Conservation (phyloP, 2,888 invertebrate genomes). For the Epinotia brunnichana region DNA sequence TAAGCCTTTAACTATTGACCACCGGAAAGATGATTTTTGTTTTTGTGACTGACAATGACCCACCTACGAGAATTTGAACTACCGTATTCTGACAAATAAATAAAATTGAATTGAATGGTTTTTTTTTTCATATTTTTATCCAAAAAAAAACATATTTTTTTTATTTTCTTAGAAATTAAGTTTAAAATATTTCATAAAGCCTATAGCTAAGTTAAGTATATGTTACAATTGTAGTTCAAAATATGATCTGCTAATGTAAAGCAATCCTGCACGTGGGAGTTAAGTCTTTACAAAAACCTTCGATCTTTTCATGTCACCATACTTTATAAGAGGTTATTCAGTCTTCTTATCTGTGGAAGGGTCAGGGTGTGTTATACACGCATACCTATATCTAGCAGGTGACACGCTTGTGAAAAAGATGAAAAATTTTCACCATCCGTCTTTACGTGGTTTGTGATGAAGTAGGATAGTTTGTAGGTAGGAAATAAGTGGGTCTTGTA, state of each 20-base stretch:
- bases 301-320: not conserved
- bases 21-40: too few species aligned
- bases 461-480: not conserved
- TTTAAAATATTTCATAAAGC: too few species aligned
- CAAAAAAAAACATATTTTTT: too few species aligned
- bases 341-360: conserved; percentile 26
- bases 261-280: not conserved
- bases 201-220: too few species aligned
- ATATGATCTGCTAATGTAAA: not conserved
- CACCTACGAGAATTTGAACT: too few species aligned
- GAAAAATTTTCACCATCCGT: conserved; percentile 38
- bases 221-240: not conserved
- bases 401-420: conserved; percentile 22
- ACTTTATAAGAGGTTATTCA: conserved; percentile 7
- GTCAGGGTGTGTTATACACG: conserved; percentile 28
- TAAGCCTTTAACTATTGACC: too few species aligned
- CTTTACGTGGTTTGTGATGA: conserved; percentile 10
- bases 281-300: not conserved
- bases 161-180: too few species aligned
- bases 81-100: too few species aligned
- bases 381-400: conserved; percentile 27
- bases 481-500: too few species aligned
- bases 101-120: too few species aligned
- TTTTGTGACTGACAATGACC: too few species aligned
- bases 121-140: too few species aligned